Evolutionary conservation across 2,888 invertebrate species (phyloP).

Genomic region (Trachelus troglodyta): DNA sequence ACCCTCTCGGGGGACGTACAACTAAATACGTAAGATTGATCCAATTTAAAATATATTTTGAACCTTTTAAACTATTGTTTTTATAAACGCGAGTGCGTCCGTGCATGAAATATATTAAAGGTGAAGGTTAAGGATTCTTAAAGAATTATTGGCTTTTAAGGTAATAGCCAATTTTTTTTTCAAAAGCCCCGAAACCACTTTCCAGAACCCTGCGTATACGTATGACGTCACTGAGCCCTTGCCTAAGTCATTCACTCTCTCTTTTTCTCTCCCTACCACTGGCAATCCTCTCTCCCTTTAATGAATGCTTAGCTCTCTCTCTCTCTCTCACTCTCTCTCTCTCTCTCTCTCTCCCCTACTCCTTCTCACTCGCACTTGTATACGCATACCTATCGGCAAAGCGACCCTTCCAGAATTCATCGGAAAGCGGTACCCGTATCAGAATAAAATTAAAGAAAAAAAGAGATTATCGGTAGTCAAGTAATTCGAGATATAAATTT

Average conservation of each 20-base stretch:
- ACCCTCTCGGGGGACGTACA: background rate
- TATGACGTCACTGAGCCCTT: background rate
- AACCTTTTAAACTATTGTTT: background rate
- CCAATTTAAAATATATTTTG: background rate
- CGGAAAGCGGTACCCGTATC: background rate
- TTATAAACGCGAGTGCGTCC: background rate
- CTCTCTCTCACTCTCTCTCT: background rate
- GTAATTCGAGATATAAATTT: background rate
- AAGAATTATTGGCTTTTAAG: background rate
- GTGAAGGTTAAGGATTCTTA: background rate
- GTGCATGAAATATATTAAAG: background rate
- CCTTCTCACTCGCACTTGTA: background rate
- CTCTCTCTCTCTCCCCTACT: background rate
- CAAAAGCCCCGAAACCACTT: background rate
- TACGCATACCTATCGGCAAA: background rate
- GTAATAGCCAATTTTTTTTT: background rate
- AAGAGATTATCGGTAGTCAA: background rate
- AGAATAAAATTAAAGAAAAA: background rate
- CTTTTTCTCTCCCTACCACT: background rate
- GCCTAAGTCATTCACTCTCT: background rate
- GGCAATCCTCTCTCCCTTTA: background rate
- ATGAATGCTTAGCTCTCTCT: background rate
- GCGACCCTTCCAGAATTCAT: background rate
- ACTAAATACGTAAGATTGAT: background rate
- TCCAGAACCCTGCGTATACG: background rate